Percentiles rank a stretch among this genome's conserved stretches.
These are phyloP conservation scores for Spinus olivaceus DNA, from an alignment of 2,797 vertebrate species.

Conservation along the genomic window DNA sequence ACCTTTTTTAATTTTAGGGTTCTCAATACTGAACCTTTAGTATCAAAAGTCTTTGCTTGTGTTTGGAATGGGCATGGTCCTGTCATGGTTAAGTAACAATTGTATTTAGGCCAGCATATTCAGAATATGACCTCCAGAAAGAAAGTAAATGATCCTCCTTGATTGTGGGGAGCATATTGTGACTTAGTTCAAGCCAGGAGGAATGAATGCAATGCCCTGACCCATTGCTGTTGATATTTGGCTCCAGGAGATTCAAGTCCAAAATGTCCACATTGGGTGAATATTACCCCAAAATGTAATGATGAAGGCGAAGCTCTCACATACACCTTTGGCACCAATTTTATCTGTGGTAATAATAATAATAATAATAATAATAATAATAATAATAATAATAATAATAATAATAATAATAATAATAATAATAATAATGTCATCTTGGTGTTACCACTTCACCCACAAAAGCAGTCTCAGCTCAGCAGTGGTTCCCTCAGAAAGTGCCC, in stretches of 20 bases:
- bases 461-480: neutral
- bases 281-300: neutral
- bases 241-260: neutral
- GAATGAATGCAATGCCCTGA: neutral
- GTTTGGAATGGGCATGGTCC: neutral
- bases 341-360: neutral
- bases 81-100: neutral
- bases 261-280: neutral
- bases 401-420: accelerated
- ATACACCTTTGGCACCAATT: neutral
- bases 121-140: neutral
- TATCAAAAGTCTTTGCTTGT: neutral
- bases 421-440: neutral
- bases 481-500: neutral
- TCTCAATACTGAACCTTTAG: neutral
- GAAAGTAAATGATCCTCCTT: neutral
- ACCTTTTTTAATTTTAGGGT: neutral
- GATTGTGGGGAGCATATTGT: neutral
- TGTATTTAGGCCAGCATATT: neutral
- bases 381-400: neutral
- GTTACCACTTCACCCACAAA: neutral
- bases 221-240: neutral
- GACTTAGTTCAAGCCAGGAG: neutral
- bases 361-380: neutral
- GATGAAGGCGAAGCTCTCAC: neutral